Base-by-base conservation (phyloP, 2,113 vertebrate genomes). In the Coracopsis vasa region DNA sequence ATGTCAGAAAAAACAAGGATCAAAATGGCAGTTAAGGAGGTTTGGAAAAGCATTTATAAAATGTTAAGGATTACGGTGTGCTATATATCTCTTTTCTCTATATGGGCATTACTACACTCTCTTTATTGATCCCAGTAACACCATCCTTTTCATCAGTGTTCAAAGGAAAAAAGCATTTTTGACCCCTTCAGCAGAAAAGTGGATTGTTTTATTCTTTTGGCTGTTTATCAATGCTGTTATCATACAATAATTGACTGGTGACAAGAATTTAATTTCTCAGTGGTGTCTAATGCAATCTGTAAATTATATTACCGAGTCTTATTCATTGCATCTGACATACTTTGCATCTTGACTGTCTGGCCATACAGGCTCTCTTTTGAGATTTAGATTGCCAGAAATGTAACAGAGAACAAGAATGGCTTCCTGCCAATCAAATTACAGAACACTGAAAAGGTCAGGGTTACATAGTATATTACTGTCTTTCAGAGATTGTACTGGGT, bases 341-440 rank as follows among this genome's bases (percentile, higher is more conserved):
- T 83, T 95, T 61, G 44, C 37, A 72, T 92, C 93, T 93, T 89
- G 48, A 60, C 83, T 81, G 65, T 31, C 80, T 95, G 58, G 45
- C 64, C 44, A 44, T 72, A 31, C 10, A 73, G 25, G 10, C 28
- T 78, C 39, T 84, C 77, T 88, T 96, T 87, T 54, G 80, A 94
- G 92, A 91, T 72, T 96, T 62, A 91, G 65, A 27, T 48, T 91
- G 73, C 65, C 77, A 94, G 67, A 88, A 94, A 71, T 85, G 41
- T 87, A 89, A 61, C 47, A 72, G 72, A 81, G 88, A 87, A 88
- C 61, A 82, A 75, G 77, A 91, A 91, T 85, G 94, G 86, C 88
- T 94, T 91, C 31, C 91, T 96, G 92, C 86, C 94, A 96, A 91
- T 96, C 83, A 95, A 97, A 96, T 95, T 91, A 85, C 11, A 72